Evolutionary conservation across 2,797 vertebrate species (phyloP), one percentile per base, ranked within the genome.

Genomic region (Myotis myotis): DNA sequence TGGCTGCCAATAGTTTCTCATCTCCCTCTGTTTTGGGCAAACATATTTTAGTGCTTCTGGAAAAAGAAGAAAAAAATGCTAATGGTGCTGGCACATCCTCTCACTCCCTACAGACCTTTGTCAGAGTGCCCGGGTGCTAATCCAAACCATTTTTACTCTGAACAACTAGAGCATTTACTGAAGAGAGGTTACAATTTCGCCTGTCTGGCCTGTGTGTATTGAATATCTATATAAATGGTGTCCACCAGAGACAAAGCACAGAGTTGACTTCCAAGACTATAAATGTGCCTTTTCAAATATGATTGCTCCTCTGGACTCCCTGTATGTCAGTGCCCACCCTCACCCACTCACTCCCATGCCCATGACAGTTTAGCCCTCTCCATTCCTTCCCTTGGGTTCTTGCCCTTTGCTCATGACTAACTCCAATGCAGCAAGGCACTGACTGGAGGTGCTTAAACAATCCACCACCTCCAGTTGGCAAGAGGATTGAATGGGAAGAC

Each of bases 401-500:
- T 96, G 98, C 99, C 99, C 98, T 98, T 98, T 99, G 99, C 99
- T 98, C 98, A 95, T 88, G 97, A 97, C 95, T 76, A 64, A 97
- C 96, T 98, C 80, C 92, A 96, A 97, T 93, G 97, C 97, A 98
- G 96, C 2, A 11, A 62, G 38, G 12, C 20, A 2, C n/a, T 33
- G 3, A 13, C 64, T 53, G 17, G 19, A 72, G 22, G 12, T 33
- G 44, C 30, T 91, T 71, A 44, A 1, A 1, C 57, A 17, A 72
- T 66, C 55, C 75, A 79, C 68, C 64, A 70, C n/a, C 70, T 91
- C 28, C 28, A 30, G 70, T 5, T 22, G 47, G 2, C 82, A 89
- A 47, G 75, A 17, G 38, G 70, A 28, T 22, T 1, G 19, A 41
- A 49, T 2, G 13, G 15, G 1, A 17, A 13, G 81, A 72, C 0